Percentiles rank a stretch among this genome's conserved stretches.
These are phyloP conservation scores for Aselliscus stoliczkanus DNA, from an alignment of 2,797 vertebrate genomes.

Conservation along the genomic window DNA sequence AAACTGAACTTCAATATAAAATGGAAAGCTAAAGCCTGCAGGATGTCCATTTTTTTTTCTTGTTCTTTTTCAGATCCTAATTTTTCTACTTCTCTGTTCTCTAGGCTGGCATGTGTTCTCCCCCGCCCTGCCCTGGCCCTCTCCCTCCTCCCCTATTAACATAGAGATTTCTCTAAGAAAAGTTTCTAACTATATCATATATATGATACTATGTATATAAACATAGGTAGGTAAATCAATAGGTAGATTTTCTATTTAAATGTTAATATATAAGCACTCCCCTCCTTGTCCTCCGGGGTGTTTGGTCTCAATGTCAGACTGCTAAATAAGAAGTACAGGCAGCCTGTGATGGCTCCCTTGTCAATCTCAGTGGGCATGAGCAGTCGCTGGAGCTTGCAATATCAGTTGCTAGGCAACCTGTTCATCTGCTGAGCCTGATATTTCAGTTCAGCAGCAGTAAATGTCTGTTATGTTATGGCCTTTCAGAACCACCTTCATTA, in stretches of 20 bases:
- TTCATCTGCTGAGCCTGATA: conserved; percentile 70
- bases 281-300: neutral
- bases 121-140: neutral
- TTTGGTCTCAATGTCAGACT: conserved; percentile 44
- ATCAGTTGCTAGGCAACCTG: conserved; percentile 80
- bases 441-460: conserved; percentile 70
- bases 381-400: conserved; percentile 58
- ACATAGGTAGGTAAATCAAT: neutral
- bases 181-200: neutral
- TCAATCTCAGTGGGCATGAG: conserved; percentile 65
- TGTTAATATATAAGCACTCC: conserved; percentile 20
- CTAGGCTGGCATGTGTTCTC: too few species aligned
- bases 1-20: neutral
- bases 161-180: conserved; percentile 18
- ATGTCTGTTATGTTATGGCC: conserved; percentile 57
- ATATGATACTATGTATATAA: neutral
- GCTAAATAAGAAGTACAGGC: neutral
- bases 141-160: neutral
- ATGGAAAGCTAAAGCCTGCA: neutral
- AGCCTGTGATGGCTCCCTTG: conserved; percentile 57
- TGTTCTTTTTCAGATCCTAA: neutral
- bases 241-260: neutral
- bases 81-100: conserved; percentile 13
- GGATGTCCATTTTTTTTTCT: neutral
- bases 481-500: conserved; percentile 61